Evolutionary conservation across 2,113 vertebrate species (phyloP).

Genomic region (Hemiprocne comata): DNA sequence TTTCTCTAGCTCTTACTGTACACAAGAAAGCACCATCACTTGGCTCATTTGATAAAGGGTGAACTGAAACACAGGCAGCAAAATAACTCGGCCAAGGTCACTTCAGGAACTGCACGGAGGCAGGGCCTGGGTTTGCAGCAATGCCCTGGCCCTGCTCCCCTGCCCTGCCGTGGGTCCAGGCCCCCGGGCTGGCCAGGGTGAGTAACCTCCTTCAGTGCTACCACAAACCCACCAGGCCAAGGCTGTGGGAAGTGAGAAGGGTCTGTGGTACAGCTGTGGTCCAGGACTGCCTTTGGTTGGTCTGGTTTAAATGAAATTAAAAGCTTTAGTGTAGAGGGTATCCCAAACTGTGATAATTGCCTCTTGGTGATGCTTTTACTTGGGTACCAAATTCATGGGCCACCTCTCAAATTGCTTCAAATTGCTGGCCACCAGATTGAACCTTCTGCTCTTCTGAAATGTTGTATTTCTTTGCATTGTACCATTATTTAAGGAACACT

Average conservation of each 20-base stretch:
- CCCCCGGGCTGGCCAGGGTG: background rate
- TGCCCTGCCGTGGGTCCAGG: background rate
- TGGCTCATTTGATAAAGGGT: background rate
- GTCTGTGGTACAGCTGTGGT: background rate
- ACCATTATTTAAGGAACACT: background rate
- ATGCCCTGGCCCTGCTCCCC: accelerated
- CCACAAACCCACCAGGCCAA: accelerated
- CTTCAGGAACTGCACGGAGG: background rate
- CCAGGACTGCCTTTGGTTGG: background rate
- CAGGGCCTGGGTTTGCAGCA: background rate
- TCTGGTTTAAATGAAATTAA: background rate
- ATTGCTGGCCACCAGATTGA: background rate
- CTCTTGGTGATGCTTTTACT: background rate
- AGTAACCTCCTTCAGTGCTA: background rate
- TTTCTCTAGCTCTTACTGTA: background rate
- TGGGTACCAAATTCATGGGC: background rate
- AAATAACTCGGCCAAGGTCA: background rate
- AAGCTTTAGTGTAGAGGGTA: background rate
- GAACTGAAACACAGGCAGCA: background rate
- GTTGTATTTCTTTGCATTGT: background rate
- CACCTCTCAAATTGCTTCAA: background rate
- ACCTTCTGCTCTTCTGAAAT: background rate
- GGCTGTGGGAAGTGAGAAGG: background rate
- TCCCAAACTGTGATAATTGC: background rate
- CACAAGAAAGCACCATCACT: background rate